These are phyloP conservation scores for Chromobotia macracanthus DNA, from an alignment of 2,797 vertebrate species.

Conservation along the genomic window DNA sequence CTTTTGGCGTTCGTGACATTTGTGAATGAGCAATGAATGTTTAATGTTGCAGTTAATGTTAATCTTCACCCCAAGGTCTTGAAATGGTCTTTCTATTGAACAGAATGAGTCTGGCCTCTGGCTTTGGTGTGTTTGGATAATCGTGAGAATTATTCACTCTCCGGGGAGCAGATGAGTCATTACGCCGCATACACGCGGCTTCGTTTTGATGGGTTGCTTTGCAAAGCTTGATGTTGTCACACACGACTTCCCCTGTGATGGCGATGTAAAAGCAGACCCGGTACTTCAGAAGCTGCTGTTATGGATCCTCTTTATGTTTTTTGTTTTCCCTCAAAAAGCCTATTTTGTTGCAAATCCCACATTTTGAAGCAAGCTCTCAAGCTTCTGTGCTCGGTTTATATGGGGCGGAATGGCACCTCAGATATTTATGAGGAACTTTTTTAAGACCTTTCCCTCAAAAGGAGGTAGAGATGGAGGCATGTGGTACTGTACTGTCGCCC, in stretches of 20 bases:
- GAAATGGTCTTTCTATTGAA: slow-evolving; percentile 39
- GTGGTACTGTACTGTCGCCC: slow-evolving; percentile 38
- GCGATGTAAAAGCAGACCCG: not conserved
- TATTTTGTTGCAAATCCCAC: not conserved
- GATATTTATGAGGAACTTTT: slow-evolving; percentile 46
- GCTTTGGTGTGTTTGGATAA: slow-evolving; percentile 41
- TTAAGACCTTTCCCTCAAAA: slow-evolving; percentile 32
- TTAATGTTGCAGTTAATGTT: slow-evolving; percentile 51
- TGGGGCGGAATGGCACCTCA: slow-evolving; percentile 21
- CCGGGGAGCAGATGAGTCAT: slow-evolving; percentile 31
- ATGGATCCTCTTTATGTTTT: not conserved
- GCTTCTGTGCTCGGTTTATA: slow-evolving; percentile 16
- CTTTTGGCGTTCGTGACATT: slow-evolving; percentile 43
- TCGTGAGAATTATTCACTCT: slow-evolving; percentile 43
- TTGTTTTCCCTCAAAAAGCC: not conserved
- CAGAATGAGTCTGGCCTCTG: slow-evolving; percentile 44
- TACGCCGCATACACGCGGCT: not conserved
- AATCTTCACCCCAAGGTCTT: slow-evolving; percentile 45
- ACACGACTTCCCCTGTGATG: not conserved
- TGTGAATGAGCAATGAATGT: slow-evolving; percentile 51
- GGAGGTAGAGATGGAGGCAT: slow-evolving; percentile 14
- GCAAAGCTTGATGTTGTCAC: not conserved
- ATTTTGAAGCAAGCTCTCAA: slow-evolving; percentile 21
- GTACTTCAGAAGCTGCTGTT: not conserved
- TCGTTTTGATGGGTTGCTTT: slow-evolving; percentile 15